Percentiles rank a stretch among this genome's conserved stretches.
Evolutionary conservation across 2,797 vertebrate species (phyloP).

Genomic region (Anomalospiza imberbis): DNA sequence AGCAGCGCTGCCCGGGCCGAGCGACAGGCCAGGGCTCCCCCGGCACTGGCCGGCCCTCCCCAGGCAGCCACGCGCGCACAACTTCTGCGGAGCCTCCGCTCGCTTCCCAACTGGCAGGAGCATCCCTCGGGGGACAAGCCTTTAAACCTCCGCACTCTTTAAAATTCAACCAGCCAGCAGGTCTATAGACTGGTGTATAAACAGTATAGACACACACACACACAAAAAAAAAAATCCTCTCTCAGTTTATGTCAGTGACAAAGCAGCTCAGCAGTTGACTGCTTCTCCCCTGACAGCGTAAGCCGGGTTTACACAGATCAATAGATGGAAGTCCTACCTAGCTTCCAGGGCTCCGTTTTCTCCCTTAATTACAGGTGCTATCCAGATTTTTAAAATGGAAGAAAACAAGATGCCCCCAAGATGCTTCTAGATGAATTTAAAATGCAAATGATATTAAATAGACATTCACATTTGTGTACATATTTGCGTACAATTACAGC

Average conservation of each 20-base stretch:
- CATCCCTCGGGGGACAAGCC: constrained; percentile 89
- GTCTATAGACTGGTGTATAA: constrained; percentile 86
- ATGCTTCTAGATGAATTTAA: constrained; percentile 20
- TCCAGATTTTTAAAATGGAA: constrained; percentile 34
- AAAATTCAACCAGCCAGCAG: constrained; percentile 95
- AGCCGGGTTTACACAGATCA: constrained; percentile 83
- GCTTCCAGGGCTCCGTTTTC: constrained; percentile 71
- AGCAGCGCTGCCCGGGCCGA: not conserved
- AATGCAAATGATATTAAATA: not conserved
- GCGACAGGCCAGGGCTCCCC: constrained; percentile 16
- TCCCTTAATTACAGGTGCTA: constrained; percentile 80
- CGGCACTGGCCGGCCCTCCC: not conserved
- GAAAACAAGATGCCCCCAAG: constrained; percentile 36
- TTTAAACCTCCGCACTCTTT: constrained; percentile 95
- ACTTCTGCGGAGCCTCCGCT: constrained; percentile 75
- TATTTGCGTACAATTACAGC: not conserved
- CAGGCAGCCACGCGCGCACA: not conserved
- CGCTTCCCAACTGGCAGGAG: constrained; percentile 88
- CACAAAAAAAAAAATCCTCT: constrained; percentile 49
- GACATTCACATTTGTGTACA: not conserved
- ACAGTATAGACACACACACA: constrained; percentile 71
- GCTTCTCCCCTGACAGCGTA: constrained; percentile 80
- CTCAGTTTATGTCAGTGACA: constrained; percentile 80
- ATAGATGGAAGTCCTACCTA: constrained; percentile 77
- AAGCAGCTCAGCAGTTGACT: constrained; percentile 80